These are phyloP conservation scores for Maniola jurtina DNA, from an alignment of 1,140 invertebrate species.

Conservation along the genomic window DNA sequence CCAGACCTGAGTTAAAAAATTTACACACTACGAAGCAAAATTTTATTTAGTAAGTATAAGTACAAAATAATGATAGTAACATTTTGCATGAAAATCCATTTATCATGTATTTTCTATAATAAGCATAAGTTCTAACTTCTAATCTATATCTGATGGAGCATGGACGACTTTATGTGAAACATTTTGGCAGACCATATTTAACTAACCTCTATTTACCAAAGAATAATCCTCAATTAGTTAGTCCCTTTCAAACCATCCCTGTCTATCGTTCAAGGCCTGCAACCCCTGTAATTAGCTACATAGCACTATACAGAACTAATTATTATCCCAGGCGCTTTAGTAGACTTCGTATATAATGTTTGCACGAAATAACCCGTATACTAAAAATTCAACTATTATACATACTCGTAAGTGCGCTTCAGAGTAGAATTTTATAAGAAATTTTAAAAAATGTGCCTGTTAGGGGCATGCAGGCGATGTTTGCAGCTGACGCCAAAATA, in stretches of 20 bases:
- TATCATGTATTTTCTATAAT: background rate
- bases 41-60: background rate
- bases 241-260: slow-evolving; percentile 45
- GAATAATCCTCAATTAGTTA: slow-evolving; percentile 60
- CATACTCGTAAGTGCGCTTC: slow-evolving; percentile 11
- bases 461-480: slow-evolving; percentile 57
- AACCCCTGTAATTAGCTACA: slow-evolving; percentile 59
- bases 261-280: slow-evolving; percentile 41
- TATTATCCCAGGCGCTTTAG: slow-evolving; percentile 32
- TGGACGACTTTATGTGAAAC: slow-evolving; percentile 50
- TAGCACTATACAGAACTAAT: slow-evolving; percentile 20
- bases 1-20: too few species aligned
- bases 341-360: slow-evolving; percentile 33
- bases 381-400: slow-evolving; percentile 24
- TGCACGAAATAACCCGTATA: slow-evolving; percentile 21
- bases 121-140: background rate
- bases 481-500: slow-evolving; percentile 76
- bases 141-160: background rate
- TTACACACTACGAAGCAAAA: too few species aligned
- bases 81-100: slow-evolving; percentile 1
- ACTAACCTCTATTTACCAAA: slow-evolving; percentile 43
- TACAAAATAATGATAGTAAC: background rate
- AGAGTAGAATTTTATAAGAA: slow-evolving; percentile 54
- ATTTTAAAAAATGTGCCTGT: slow-evolving; percentile 47
- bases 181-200: slow-evolving; percentile 47